Evolutionary conservation across 1,140 invertebrate genomes (phyloP), one percentile per base, ranked within the genome.

Genomic region (Dysdera silvatica): DNA sequence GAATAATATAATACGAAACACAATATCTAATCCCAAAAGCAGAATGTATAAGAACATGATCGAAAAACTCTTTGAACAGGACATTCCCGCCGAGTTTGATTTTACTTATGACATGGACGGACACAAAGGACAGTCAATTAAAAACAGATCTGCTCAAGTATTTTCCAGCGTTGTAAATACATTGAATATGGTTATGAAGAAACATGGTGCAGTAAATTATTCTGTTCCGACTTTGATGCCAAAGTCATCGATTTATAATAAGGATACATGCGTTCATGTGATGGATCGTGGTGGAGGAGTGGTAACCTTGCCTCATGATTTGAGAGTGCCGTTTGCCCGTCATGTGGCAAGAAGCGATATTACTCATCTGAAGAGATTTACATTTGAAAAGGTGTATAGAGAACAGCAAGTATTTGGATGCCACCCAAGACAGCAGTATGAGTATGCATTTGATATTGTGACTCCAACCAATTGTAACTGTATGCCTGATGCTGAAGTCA

Each of bases 391-490:
- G 65, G 91, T 96, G 3, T 96, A 85, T 71, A 80, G 90, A 63
- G 89, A 93, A 75, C 85, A 85, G 69, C 86, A 87, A 69, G 83
- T 88, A 3, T 82, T 83, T 69, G 88, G 89, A 8, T 86, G 89
- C 69, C 89, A 95, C 79, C 93, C 93, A 0, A 82, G 84, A 67
- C 91, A 95, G 77, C 80, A 89, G 6, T 86, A 86, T 61, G 91
- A 95, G 76, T 94, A 89, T 77, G 88, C 89, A 3, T 96, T 96
- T 77, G 94, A 98, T 74, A 91, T 96, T 65, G 86, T 96, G 12
- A 87, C 85, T 20, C 82, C 88, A 3, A 82, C 76, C 47, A 76
- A 48, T 14, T 29, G 52, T 53, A 52, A 84, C 66, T 76, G 87
- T 8, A 80, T 93, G 73, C 81, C 86, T 16, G 92, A 95, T 76